Base-by-base conservation (phyloP, 2,888 invertebrate genomes). In the Macrophya alboannulata region DNA sequence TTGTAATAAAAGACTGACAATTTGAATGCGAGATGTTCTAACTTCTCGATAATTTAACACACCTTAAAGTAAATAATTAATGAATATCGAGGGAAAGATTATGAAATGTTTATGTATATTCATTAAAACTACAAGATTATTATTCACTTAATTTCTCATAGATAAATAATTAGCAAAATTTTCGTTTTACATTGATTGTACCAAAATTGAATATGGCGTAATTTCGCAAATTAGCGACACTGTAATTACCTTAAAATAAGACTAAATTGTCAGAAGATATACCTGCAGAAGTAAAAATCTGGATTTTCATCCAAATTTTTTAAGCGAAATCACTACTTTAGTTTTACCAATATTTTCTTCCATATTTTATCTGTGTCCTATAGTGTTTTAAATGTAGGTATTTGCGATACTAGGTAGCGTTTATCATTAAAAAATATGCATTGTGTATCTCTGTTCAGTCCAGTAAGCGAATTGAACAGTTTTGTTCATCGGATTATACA, bases 81-180 rank as follows among this genome's bases (percentile, higher is more conserved):
- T 51, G 77, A 77, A 77, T 37, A 68, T 43, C 59, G 25, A 81
- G 62, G 81, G 15, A 81, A 65, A 81, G 40, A 81, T 62, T 43
- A 62, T 81, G 62, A 81, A 81, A 81, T 81, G 43, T 81, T 65
- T 59, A 62, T 62, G 21, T 81, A 81, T 81, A 81, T 81, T 81
- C 65, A 21, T 81, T 81, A 81, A 62, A 81, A 81, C 81, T 81
- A 81, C 81, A 81, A 81, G 81, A 81, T 81, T 81, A 81, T 81
- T 81, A 81, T 81, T 81, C 65, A 62, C 62, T 62, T 81, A 65
- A 40, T 79, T 21, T 62, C 59, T 81, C 62, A 81, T 81, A 81
- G 62, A 81, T 81, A 77, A 77, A 77, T 81, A 65, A 81, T 81
- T 81, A 81, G 81, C 81, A 81, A 81, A 81, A 81, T 31, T 81